phyloP scores from a whole-genome alignment of 2,888 invertebrate species.

The Eutolmus rufibarbis region DNA sequence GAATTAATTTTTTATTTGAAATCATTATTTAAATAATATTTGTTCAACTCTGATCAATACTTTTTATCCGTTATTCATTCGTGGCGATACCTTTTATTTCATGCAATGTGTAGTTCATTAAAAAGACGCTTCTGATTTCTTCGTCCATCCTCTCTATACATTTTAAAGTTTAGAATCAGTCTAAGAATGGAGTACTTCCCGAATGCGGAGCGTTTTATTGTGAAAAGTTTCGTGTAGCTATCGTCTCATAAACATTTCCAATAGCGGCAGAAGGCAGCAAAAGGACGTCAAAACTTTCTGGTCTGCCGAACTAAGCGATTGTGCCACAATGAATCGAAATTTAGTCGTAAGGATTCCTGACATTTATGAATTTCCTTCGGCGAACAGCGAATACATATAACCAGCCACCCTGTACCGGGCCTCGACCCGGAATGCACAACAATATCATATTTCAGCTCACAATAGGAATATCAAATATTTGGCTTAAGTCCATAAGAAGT shows the following conservation, averaged over 20 bases:
- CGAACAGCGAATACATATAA: not conserved
- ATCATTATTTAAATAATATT: too few relatives aligned
- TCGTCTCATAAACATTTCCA: not conserved
- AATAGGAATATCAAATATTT: conserved; percentile 34
- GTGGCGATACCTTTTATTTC: too few relatives aligned
- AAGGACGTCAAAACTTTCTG: not conserved
- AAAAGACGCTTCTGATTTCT: not conserved
- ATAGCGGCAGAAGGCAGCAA: not conserved
- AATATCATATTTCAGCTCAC: conserved; percentile 18
- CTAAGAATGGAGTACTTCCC: not conserved
- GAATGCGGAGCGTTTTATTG: not conserved
- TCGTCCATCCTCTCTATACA: not conserved
- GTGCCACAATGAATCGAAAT: not conserved
- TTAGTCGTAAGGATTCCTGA: not conserved
- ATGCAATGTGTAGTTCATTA: not conserved
- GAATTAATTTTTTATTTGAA: too few relatives aligned
- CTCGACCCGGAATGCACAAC: not conserved
- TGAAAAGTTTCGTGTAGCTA: not conserved
- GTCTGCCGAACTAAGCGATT: not conserved
- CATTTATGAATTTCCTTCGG: not conserved
- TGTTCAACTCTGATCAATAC: too few relatives aligned
- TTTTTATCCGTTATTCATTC: too few relatives aligned
- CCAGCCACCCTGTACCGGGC: not conserved
- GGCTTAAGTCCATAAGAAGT: conserved; percentile 8
- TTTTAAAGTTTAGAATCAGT: not conserved